phyloP scores from a whole-genome alignment of 2,888 invertebrate genomes.

The Patella depressa region DNA sequence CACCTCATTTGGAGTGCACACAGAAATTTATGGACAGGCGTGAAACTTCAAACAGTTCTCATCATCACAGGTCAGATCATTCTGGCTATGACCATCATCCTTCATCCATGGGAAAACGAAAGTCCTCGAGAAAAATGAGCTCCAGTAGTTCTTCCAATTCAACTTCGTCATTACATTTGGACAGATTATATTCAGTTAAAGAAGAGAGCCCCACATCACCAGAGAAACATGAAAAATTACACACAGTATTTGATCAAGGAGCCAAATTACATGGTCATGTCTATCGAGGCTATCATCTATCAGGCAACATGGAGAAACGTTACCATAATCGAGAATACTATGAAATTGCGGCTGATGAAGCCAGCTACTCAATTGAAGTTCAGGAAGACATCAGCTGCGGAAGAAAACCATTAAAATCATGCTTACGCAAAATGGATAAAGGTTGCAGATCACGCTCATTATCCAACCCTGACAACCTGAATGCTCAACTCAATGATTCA shows the following conservation, averaged over 20 bases:
- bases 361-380: constrained; percentile 9
- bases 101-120: constrained; percentile 1
- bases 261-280: not conserved
- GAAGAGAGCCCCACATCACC: constrained; percentile 58
- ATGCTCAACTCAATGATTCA: constrained; percentile 27
- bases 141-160: constrained; percentile 7
- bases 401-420: constrained; percentile 64
- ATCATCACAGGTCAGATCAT: constrained; percentile 6
- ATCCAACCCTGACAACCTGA: constrained; percentile 41
- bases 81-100: constrained; percentile 2
- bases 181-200: constrained; percentile 52
- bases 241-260: constrained; percentile 8
- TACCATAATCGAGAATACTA: constrained; percentile 10
- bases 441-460: constrained; percentile 53
- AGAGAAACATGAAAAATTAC: constrained; percentile 29
- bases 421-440: constrained; percentile 52
- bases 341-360: constrained; percentile 3
- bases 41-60: not conserved
- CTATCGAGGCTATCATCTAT: not conserved
- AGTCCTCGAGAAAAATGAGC: not conserved
- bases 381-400: constrained; percentile 27
- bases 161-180: constrained; percentile 30
- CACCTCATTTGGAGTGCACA: constrained; percentile 56
- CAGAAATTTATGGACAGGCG: constrained; percentile 8
- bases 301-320: constrained; percentile 8